phyloP scores from a whole-genome alignment of 92 coral and sea anemone species.

The Parazoanthus swiftii region DNA sequence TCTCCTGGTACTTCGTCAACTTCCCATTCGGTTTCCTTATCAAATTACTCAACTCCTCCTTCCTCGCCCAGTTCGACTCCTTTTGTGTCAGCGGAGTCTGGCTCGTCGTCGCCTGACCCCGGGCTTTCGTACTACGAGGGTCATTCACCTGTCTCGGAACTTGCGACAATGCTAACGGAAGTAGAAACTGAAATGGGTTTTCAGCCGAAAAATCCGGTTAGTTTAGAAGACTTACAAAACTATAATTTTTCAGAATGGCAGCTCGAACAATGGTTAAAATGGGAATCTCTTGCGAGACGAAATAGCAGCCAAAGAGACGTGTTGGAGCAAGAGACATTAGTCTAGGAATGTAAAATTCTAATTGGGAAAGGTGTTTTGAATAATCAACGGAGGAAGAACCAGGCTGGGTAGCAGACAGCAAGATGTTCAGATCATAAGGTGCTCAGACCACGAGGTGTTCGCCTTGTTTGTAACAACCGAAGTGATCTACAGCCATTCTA shows the following conservation, averaged over 20 bases:
- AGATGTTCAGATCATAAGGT: background rate
- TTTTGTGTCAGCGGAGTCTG: conserved; percentile 75
- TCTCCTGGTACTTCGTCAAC: conserved; percentile 73
- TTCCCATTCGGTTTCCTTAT: conserved; percentile 67
- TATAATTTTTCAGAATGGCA: conserved; percentile 79
- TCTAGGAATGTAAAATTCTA: conserved; percentile 23
- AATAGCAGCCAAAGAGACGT: conserved; percentile 73
- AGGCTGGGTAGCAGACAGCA: background rate
- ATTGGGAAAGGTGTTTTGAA: background rate
- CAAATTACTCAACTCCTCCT: conserved; percentile 76
- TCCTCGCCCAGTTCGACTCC: conserved; percentile 75
- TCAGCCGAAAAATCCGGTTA: conserved; percentile 51
- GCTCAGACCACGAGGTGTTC: background rate
- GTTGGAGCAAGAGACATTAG: conserved; percentile 83
- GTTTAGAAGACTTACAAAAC: conserved; percentile 43
- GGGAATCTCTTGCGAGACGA: conserved; percentile 78
- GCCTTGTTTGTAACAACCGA: background rate
- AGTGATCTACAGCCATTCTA: background rate
- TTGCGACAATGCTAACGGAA: conserved; percentile 67
- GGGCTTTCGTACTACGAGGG: conserved; percentile 68
- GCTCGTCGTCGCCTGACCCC: conserved; percentile 67
- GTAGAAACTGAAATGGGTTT: conserved; percentile 72
- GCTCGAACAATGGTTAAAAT: conserved; percentile 73
- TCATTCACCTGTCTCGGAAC: conserved; percentile 65
- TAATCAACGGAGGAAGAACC: background rate